Evolutionary conservation across 2,888 invertebrate genomes (phyloP).

Genomic region (Nephrotoma appendiculata): DNA sequence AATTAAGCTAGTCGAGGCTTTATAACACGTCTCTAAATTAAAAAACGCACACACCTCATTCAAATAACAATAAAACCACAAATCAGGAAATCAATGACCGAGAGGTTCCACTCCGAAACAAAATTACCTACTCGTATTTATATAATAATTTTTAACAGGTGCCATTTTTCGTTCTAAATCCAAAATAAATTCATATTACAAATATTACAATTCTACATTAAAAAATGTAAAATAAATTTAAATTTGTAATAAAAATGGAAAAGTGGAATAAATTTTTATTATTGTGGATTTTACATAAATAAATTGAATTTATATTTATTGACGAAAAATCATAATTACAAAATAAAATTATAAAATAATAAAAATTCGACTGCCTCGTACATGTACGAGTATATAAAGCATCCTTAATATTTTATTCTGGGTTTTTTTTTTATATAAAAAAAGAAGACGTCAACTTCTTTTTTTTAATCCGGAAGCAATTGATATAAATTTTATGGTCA

Average conservation of each 20-base stretch:
- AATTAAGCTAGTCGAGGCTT: too few relatives aligned
- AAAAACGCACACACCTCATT: too few relatives aligned
- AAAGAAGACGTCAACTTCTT: not conserved
- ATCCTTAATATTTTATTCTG: not conserved
- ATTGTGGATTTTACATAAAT: not conserved
- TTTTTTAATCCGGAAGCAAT: slow-evolving; percentile 2
- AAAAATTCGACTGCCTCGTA: not conserved
- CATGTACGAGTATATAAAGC: not conserved
- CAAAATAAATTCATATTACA: not conserved
- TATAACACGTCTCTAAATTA: too few relatives aligned
- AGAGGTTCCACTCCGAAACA: not conserved
- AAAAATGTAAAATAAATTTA: not conserved
- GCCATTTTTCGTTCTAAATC: not conserved
- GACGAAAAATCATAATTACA: not conserved
- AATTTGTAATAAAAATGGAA: not conserved
- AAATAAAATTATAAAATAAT: not conserved
- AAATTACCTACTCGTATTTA: not conserved
- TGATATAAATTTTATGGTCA: slow-evolving; percentile 4
- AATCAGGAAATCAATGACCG: not conserved
- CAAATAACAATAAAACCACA: not conserved
- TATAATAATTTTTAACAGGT: not conserved
- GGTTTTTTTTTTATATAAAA: not conserved
- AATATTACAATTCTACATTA: not conserved
- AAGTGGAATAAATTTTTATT: not conserved
- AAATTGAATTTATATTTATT: not conserved